A percentile compares a stretch with the other conserved stretches of the same genome.
phyloP scores from a whole-genome alignment of 2,888 invertebrate genomes.

The Phoenoteleia sp. region DNA sequence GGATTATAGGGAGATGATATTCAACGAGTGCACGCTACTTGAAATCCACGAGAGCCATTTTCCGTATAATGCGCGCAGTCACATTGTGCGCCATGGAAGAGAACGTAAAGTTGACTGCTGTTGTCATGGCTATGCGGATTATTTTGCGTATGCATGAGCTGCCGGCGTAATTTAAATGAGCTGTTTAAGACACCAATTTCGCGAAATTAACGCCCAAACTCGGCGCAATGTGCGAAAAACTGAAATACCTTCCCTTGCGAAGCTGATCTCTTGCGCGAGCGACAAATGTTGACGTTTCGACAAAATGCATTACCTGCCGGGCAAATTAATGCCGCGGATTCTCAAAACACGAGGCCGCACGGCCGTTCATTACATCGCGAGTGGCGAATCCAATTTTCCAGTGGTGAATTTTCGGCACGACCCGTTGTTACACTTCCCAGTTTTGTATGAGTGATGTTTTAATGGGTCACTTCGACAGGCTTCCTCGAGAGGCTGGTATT shows the following conservation, averaged over 20 bases:
- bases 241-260: neutral
- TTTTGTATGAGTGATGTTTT: conserved; percentile 43
- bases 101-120: conserved; percentile 49
- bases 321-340: conserved; percentile 23
- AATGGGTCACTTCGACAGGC: conserved; percentile 37
- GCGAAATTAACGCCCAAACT: conserved; percentile 29
- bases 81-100: conserved; percentile 45
- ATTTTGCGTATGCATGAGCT: conserved; percentile 56
- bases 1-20: conserved; percentile 58
- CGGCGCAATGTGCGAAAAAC: too few relatives aligned
- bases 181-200: conserved; percentile 58
- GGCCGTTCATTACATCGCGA: conserved; percentile 51
- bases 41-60: conserved; percentile 64
- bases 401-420: conserved; percentile 31
- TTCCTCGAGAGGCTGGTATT: conserved; percentile 16
- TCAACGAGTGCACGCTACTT: conserved; percentile 51
- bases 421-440: neutral
- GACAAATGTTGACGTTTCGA: conserved; percentile 18
- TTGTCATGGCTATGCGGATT: conserved; percentile 48
- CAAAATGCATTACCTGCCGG: neutral
- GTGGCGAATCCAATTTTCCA: conserved; percentile 54
- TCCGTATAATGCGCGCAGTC: conserved; percentile 54
- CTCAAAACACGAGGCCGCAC: conserved; percentile 23
- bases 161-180: conserved; percentile 43
- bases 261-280: conserved; percentile 37